Percentiles rank a stretch among this genome's conserved stretches.
Conservation (phyloP, 2,888 invertebrate species). For the Napeogenes inachia region DNA sequence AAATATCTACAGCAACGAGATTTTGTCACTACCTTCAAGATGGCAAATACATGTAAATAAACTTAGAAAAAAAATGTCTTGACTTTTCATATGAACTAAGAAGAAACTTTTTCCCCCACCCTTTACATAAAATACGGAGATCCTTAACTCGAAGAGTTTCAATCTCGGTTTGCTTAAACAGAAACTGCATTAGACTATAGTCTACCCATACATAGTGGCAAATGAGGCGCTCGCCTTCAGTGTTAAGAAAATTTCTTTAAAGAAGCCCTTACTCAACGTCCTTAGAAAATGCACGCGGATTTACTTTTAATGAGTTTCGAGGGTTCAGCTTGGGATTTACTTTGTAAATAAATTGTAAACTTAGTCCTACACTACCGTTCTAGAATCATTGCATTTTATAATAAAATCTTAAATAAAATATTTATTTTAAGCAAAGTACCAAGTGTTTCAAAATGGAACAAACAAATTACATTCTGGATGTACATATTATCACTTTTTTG, state of each 20-base stretch:
- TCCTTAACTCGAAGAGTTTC: slow-evolving; percentile 50
- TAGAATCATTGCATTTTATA: slow-evolving; percentile 29
- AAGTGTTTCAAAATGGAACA: too few relatives aligned
- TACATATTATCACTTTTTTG: slow-evolving; percentile 3
- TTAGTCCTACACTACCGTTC: slow-evolving; percentile 40
- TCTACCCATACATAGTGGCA: slow-evolving; percentile 54
- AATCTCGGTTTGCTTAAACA: slow-evolving; percentile 59
- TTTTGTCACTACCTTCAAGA: too few relatives aligned
- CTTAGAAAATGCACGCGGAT: slow-evolving; percentile 73
- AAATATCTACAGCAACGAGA: too few relatives aligned
- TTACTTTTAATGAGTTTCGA: slow-evolving; percentile 76
- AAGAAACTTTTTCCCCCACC: too few relatives aligned
- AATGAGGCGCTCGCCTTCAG: slow-evolving; percentile 69
- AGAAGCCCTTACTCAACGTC: slow-evolving; percentile 71
- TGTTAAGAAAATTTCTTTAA: slow-evolving; percentile 69
- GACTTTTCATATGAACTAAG: too few relatives aligned
- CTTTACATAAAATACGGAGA: slow-evolving; percentile 27
- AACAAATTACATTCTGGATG: too few relatives aligned
- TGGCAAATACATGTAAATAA: too few relatives aligned
- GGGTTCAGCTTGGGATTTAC: slow-evolving; percentile 68
- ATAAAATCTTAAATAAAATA: slow-evolving; percentile 12
- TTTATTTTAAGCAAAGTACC: too few relatives aligned
- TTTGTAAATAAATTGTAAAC: slow-evolving; percentile 64
- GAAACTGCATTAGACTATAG: slow-evolving; percentile 54
- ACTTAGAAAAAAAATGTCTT: too few relatives aligned